Conservation (phyloP, 2,113 vertebrate genomes). For the Centropus unirufus region DNA sequence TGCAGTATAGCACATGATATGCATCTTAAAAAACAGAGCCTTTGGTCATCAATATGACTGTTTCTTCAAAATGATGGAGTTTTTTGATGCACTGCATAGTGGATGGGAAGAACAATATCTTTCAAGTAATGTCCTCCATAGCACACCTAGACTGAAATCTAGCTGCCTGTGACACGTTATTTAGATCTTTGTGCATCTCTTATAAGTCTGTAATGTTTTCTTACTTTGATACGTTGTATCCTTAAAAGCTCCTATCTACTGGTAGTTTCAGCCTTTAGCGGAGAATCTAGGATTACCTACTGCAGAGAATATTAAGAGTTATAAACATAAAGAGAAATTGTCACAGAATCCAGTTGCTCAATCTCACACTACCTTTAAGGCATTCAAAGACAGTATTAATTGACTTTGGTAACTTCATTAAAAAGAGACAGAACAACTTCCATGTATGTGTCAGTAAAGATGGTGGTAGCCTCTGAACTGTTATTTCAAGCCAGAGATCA, state of each 20-base stretch:
- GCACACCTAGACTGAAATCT: not conserved
- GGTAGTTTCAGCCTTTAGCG: not conserved
- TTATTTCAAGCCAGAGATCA: slow-evolving; percentile 35
- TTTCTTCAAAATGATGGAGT: not conserved
- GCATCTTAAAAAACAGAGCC: not conserved
- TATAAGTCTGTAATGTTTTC: not conserved
- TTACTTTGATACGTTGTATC: not conserved
- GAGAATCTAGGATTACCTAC: not conserved
- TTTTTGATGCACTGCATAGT: not conserved
- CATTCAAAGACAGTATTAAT: slow-evolving; percentile 33
- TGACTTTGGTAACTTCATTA: slow-evolving; percentile 18
- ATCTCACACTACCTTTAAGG: not conserved
- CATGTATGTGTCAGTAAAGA: slow-evolving; percentile 28
- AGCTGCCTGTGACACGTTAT: not conserved
- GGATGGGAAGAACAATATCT: not conserved
- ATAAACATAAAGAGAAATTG: not conserved
- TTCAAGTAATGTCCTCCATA: not conserved
- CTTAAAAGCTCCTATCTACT: not conserved
- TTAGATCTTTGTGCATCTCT: not conserved
- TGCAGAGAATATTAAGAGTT: not conserved
- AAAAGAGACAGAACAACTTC: slow-evolving; percentile 31
- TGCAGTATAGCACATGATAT: not conserved
- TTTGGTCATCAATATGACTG: not conserved
- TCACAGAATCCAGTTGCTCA: not conserved
- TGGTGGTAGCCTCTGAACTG: not conserved